Base-by-base conservation (phyloP, 2,888 invertebrate genomes). In the Volucella inflata region DNA sequence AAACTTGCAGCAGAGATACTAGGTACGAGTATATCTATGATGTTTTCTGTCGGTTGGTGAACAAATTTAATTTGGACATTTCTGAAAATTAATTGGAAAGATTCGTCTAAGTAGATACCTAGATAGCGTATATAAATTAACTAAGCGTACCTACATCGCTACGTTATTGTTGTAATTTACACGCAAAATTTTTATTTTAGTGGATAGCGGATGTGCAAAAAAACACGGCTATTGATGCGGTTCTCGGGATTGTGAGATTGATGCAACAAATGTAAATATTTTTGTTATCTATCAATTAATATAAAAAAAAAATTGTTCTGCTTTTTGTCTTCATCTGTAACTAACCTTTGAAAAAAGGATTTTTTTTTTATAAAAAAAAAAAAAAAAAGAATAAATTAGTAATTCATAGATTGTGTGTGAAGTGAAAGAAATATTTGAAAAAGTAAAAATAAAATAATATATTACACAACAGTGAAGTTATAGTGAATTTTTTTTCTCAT, bases 201-300 rank as follows among this genome's bases (percentile, higher is more conserved):
- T n/a, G n/a, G n/a, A n/a, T n/a, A n/a, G n/a, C n/a, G n/a, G n/a
- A n/a, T n/a, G n/a, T n/a, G n/a, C n/a, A n/a, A n/a, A n/a, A n/a
- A n/a, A n/a, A n/a, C n/a, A n/a, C n/a, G n/a, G n/a, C n/a, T 65
- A 70, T 79, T 59, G 60, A 79, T 84, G 67, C 76, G 67, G 80
- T 80, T 48, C 55, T 65, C 84, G 71, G 70, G 65, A 57, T 30
- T 30, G 68, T 75, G 60, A 81, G 68, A 76, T 71, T 67, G 30
- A 80, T 83, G 17, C 57, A 75, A 79, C 42, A 84, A 84, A 84
- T 79, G 84, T 84, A 84, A 79, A 75, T 84, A 79, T 79, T 84
- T 71, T 71, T 75, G 38, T 70, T 74, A 51, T 50, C 57, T 59
- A 3, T 16, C n/a, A 53, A 50, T 50, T 57, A 38, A 10, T 14